These are phyloP conservation scores for Aix galericulata DNA, from an alignment of 2,113 vertebrate species.

Conservation along the genomic window DNA sequence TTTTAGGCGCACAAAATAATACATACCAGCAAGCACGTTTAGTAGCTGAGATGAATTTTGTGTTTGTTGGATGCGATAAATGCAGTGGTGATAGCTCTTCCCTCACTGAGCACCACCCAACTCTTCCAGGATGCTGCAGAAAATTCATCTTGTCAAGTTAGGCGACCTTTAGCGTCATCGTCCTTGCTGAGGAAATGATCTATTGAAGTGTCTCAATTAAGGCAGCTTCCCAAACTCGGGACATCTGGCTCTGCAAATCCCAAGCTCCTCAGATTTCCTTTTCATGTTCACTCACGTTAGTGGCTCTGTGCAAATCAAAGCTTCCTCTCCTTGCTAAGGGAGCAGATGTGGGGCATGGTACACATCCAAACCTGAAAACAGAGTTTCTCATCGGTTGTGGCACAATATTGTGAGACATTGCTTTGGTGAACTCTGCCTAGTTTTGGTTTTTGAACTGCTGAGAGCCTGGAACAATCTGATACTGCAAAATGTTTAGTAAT, in stretches of 20 bases:
- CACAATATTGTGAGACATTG: background rate
- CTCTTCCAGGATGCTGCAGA: background rate
- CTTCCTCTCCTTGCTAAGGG: background rate
- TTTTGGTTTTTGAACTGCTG: background rate
- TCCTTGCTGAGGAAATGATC: background rate
- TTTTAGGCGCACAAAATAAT: background rate
- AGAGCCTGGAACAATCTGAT: background rate
- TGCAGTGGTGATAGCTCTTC: background rate
- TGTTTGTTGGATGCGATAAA: background rate
- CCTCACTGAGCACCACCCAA: accelerated
- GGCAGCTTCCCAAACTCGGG: background rate
- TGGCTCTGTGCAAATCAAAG: background rate
- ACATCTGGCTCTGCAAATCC: background rate
- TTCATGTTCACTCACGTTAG: background rate
- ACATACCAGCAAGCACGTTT: accelerated
- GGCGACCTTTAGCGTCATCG: background rate
- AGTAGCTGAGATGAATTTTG: background rate
- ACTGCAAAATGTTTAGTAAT: background rate
- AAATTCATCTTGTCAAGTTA: background rate
- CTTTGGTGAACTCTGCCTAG: background rate
- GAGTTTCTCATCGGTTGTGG: background rate
- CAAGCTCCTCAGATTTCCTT: background rate
- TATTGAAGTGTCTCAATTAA: background rate
- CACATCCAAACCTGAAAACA: background rate
- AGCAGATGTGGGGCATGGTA: background rate